Base-by-base conservation (phyloP, 2,113 vertebrate genomes). In the Gracilinanus agilis region DNA sequence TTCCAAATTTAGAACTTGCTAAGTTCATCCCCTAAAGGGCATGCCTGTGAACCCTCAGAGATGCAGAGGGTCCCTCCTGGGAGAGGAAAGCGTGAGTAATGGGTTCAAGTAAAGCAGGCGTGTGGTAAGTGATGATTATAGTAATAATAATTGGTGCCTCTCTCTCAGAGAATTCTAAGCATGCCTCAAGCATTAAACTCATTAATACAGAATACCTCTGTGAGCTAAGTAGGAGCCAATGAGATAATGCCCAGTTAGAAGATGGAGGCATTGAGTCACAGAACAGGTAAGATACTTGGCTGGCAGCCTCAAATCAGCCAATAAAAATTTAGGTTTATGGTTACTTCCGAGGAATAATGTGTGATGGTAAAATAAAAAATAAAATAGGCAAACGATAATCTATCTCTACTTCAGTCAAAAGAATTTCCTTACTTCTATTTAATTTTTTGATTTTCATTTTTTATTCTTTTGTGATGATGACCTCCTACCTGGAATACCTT, bases 1-100 rank as follows among this genome's bases (percentile, higher is more conserved):
- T 94, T 95, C 93, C 96, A 97, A 95, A 96, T 97, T 96, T 88
- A 92, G 94, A 93, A 90, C 34, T 92, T 93, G 96, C 44, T 75
- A 49, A 9, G 90, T 91, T 55, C 89, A 19, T 90, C 90, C 93
- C 40, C 89, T 53, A 49, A 34, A 94, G 53, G 95, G 89, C 27
- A 95, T 53, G 53, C 55, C 53, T 29, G 0, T 54, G 67, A 92
- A 94, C 55, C 29, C 53, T 11, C 34, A 90, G 93, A 91, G 40
- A 53, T 53, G 95, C 94, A 1, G 0, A 91, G 54, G 75, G 8
- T 1, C 34, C n/a, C 54, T 95, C 94, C 94, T 91, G 83, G 94
- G 96, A 40, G 94, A 90, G 44, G 89, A 75, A 27, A 40, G 90
- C 21, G 0, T 95, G 97, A 96, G 93, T 91, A 94, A 96, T 94